Percentiles rank a stretch among this genome's conserved stretches.
Evolutionary conservation across 2,888 invertebrate genomes (phyloP).

Genomic region (Macrosoma leucophasiata): DNA sequence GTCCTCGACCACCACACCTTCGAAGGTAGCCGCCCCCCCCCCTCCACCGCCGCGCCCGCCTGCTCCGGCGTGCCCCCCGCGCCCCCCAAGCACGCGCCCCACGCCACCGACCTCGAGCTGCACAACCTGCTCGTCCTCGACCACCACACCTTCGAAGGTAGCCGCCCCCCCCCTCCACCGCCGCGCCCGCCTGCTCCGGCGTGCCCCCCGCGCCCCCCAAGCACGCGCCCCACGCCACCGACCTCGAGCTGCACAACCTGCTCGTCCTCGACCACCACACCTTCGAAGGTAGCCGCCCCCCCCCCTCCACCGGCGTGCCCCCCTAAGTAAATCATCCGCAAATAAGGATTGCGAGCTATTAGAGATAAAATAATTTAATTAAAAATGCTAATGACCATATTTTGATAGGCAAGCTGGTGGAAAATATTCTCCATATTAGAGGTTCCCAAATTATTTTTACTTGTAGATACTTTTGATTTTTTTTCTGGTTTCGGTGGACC

Average conservation of each 20-base stretch:
- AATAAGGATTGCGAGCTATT: too few species aligned
- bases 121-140: conserved; percentile 93
- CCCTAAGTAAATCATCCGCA: too few species aligned
- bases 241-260: conserved; percentile 92
- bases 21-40: conserved; percentile 76
- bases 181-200: conserved; percentile 37
- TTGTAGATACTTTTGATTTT: too few species aligned
- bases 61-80: conserved; percentile 85
- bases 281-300: conserved; percentile 94
- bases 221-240: conserved; percentile 81
- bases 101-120: conserved; percentile 91
- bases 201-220: conserved; percentile 81
- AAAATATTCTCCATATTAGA: too few species aligned
- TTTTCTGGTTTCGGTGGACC: too few species aligned
- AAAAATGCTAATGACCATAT: too few species aligned
- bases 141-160: conserved; percentile 94
- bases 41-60: conserved; percentile 77
- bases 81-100: conserved; percentile 80
- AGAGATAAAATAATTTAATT: too few species aligned
- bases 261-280: conserved; percentile 97
- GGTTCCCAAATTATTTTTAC: too few species aligned
- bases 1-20: conserved; percentile 77
- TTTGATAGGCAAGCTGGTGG: too few species aligned
- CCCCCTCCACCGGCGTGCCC: too few species aligned
- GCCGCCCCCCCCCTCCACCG: background rate